A percentile compares a stretch with the other conserved stretches of the same genome.
Evolutionary conservation across 2,797 vertebrate genomes (phyloP).

Genomic region (Steatocranus sp.): DNA sequence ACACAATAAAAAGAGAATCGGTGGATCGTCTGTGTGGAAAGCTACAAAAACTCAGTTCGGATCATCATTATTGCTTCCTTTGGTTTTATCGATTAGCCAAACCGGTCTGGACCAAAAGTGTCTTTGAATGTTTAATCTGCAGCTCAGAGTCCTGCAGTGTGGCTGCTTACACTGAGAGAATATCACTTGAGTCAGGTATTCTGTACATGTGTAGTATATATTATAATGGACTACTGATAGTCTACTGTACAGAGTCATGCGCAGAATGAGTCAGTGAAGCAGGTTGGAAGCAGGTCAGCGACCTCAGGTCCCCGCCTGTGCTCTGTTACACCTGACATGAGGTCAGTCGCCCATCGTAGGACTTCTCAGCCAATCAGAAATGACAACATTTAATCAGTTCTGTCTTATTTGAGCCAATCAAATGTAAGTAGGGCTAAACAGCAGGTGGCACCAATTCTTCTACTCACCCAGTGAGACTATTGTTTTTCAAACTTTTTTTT

Average conservation of each 20-base stretch:
- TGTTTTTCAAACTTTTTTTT: background rate
- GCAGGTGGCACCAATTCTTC: background rate
- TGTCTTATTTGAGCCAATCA: background rate
- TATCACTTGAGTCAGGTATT: background rate
- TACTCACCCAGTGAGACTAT: background rate
- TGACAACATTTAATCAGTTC: background rate
- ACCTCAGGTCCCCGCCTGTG: constrained; percentile 20
- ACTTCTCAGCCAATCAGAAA: constrained; percentile 46
- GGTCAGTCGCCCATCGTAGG: background rate
- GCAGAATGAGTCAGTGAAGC: background rate
- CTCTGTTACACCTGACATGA: background rate
- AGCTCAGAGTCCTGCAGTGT: background rate
- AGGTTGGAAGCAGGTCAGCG: background rate
- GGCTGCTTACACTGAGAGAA: constrained; percentile 15
- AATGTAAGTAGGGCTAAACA: background rate
- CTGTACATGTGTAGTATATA: constrained; percentile 20
- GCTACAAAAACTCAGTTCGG: background rate
- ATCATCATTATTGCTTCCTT: background rate
- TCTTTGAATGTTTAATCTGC: background rate
- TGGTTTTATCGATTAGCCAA: background rate
- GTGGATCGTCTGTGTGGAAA: background rate
- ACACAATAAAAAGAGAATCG: background rate
- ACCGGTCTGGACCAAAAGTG: background rate
- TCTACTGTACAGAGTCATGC: constrained; percentile 27
- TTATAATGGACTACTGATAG: constrained; percentile 21